A percentile compares a stretch with the other conserved stretches of the same genome.
phyloP scores from a whole-genome alignment of 2,888 invertebrate species.

The Callyntrura guangdongensis region DNA sequence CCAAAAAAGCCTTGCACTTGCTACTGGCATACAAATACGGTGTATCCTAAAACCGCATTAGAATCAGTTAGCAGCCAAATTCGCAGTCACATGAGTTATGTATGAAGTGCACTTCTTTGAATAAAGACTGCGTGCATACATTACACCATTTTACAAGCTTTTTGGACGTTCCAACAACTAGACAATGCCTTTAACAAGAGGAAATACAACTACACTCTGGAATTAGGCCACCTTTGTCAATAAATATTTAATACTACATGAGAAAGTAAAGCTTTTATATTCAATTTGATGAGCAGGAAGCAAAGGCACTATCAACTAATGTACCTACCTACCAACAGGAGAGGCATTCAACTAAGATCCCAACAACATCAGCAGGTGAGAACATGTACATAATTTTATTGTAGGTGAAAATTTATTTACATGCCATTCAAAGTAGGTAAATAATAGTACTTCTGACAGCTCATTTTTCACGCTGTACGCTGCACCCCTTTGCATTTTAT shows the following conservation, averaged over 20 bases:
- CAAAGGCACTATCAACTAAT: not conserved
- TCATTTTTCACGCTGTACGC: conserved; percentile 44
- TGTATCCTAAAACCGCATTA: not conserved
- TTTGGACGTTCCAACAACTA: too few species aligned
- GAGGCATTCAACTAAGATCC: not conserved
- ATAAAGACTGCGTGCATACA: too few species aligned
- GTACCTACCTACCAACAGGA: not conserved
- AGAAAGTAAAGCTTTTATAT: not conserved
- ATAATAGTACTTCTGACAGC: conserved; percentile 57
- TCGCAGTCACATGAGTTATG: too few species aligned
- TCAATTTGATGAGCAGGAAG: too few species aligned
- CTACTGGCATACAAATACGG: not conserved
- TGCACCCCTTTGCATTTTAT: conserved; percentile 9
- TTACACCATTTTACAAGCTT: too few species aligned
- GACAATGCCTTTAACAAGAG: too few species aligned
- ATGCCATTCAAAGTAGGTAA: conserved; percentile 49
- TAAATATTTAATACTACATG: not conserved
- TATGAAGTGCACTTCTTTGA: too few species aligned
- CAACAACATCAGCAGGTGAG: not conserved
- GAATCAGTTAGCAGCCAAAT: not conserved
- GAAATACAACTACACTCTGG: not conserved
- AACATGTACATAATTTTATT: conserved; percentile 34
- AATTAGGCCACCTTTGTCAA: not conserved
- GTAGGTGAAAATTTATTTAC: conserved; percentile 52
- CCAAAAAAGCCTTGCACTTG: not conserved